Conservation (phyloP, 2,888 invertebrate species). For the Synanthedon andrenaeformis region DNA sequence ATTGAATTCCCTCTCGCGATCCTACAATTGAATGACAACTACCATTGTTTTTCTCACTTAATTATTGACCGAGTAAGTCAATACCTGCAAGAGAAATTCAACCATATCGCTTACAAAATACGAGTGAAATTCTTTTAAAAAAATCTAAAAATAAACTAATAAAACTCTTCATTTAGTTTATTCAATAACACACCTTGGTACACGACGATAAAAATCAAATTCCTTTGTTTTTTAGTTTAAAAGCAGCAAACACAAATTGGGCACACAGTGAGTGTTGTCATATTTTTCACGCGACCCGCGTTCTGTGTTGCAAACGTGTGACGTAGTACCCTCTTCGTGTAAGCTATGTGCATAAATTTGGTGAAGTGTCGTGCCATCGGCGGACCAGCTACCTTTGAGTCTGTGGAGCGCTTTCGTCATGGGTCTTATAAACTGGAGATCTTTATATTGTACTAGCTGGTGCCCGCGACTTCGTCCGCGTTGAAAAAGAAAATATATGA, state of each 20-base stretch:
- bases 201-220: too few species aligned
- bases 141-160: too few species aligned
- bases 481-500: too few species aligned
- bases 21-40: slow-evolving; percentile 3
- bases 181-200: too few species aligned
- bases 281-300: slow-evolving; percentile 19
- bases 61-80: background rate
- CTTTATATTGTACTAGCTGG: background rate
- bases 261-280: slow-evolving; percentile 14
- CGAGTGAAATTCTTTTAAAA: background rate
- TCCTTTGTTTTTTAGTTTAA: too few species aligned
- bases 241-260: background rate
- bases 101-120: background rate
- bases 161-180: too few species aligned
- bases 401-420: background rate
- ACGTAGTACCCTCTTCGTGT: slow-evolving; percentile 36
- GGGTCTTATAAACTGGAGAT: background rate
- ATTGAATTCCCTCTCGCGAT: background rate
- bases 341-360: slow-evolving; percentile 63
- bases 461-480: background rate
- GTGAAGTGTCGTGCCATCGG: slow-evolving; percentile 38
- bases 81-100: background rate
- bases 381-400: slow-evolving; percentile 20
- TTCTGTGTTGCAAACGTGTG: slow-evolving; percentile 27
- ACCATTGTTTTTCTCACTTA: slow-evolving; percentile 3